These are phyloP conservation scores for Verasper variegatus DNA, from an alignment of 2,113 vertebrate species.

Conservation along the genomic window DNA sequence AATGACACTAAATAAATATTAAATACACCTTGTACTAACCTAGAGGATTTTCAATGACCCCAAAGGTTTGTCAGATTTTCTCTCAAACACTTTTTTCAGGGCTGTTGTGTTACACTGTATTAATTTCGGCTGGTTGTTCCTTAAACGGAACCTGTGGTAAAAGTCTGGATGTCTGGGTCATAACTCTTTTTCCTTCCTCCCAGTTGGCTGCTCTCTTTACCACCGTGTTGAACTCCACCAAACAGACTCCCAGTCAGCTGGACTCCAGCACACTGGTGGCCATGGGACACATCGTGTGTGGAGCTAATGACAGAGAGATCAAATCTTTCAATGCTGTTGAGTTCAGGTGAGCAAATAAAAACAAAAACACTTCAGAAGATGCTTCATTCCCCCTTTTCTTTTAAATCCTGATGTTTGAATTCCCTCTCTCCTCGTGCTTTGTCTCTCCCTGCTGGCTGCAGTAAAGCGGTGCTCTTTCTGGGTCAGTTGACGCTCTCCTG, in stretches of 20 bases:
- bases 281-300: slow-evolving; percentile 83
- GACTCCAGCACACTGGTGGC: slow-evolving; percentile 81
- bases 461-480: slow-evolving; percentile 82
- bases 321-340: slow-evolving; percentile 78
- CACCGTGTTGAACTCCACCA: slow-evolving; percentile 73
- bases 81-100: too few relatives aligned
- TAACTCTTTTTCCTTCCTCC: background rate
- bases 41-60: too few relatives aligned
- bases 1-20: too few relatives aligned
- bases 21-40: too few relatives aligned
- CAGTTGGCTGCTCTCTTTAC: slow-evolving; percentile 77
- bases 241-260: slow-evolving; percentile 72
- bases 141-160: too few relatives aligned
- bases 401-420: background rate
- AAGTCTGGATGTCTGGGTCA: too few relatives aligned
- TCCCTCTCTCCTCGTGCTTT: background rate
- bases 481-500: slow-evolving; percentile 79
- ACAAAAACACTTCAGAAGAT: background rate
- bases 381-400: background rate
- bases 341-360: slow-evolving; percentile 79
- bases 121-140: too few relatives aligned
- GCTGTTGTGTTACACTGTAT: too few relatives aligned
- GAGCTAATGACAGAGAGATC: slow-evolving; percentile 75
- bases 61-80: too few relatives aligned
- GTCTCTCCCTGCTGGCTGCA: slow-evolving; percentile 66